Evolutionary conservation across 2,888 invertebrate genomes (phyloP), one percentile per base, ranked within the genome.

Genomic region (Tridacna gigas): DNA sequence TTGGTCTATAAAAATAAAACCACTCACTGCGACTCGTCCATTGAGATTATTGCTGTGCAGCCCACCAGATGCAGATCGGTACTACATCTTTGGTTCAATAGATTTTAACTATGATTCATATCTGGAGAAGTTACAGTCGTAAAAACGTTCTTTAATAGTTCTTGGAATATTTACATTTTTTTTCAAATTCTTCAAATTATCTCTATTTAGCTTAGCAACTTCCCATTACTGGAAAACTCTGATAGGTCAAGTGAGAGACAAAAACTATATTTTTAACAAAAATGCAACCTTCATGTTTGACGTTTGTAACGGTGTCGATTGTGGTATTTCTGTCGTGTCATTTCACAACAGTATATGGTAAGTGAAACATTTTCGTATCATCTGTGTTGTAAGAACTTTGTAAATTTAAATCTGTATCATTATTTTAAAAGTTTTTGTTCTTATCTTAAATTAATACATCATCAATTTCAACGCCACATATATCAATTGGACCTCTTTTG

Each of bases 271-370:
- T 71, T 13, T 22, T 9, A 13, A 63, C 26, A 37, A 82, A 61
- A 75, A 82, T 82, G 82, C 78, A 82, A 69, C 67, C 78, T 18
- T 56, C 82, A 22, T 73, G 75, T n/a, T 82, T 74, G 45, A 78
- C 82, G 18, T 69, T 82, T 47, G n/a, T 82, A 25, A 67, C 75
- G 20, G n/a, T 82, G 48, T 82, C 79, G 48, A 65, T 45, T 18
- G 79, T 75, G 18, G 76, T 79, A n/a, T 83, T 79, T 74, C 74
- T 83, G 5, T 77, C 77, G 7, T 79, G 73, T 28, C 74, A 73
- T 28, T 77, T 83, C 18, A 83, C 79, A 26, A 80, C 83, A 71
- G 83, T 80, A 22, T 80, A 83, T n/a, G 83, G 83, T 82, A 75
- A 78, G 82, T 77, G 60, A 15, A 66, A 28, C 13, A 25, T 25